These are phyloP conservation scores for Aegithalos caudatus DNA, from an alignment of 2,113 vertebrate genomes.

Conservation along the genomic window DNA sequence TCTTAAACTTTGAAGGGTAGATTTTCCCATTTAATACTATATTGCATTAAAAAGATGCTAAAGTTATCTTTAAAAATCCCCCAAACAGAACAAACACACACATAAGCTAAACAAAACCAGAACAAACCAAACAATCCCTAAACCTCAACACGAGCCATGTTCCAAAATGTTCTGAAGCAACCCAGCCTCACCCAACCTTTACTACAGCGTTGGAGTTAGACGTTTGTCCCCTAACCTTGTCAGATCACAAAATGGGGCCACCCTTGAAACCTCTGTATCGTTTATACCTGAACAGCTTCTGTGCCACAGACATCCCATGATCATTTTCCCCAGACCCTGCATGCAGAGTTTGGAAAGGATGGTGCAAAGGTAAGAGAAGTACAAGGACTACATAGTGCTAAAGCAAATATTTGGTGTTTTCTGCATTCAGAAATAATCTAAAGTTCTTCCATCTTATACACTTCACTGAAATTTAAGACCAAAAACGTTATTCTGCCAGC, in stretches of 20 bases:
- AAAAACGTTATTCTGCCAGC: background rate
- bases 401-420: background rate
- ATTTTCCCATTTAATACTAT: background rate
- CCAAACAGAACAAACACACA: background rate
- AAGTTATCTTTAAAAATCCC: background rate
- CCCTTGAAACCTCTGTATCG: background rate
- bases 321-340: background rate
- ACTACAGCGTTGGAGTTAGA: fast-evolving
- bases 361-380: background rate
- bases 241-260: fast-evolving
- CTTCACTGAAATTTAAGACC: background rate
- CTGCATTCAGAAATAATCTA: background rate
- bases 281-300: background rate
- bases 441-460: background rate
- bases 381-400: background rate
- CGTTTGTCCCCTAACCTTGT: background rate
- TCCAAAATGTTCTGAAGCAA: background rate
- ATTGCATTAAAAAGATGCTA: background rate
- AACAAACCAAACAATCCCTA: background rate
- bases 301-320: background rate
- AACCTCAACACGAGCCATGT: background rate
- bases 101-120: background rate
- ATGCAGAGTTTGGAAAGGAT: background rate
- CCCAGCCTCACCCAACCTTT: background rate
- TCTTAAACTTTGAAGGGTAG: background rate